These are phyloP conservation scores for Automeris io DNA, from an alignment of 2,888 invertebrate genomes.

Conservation along the genomic window DNA sequence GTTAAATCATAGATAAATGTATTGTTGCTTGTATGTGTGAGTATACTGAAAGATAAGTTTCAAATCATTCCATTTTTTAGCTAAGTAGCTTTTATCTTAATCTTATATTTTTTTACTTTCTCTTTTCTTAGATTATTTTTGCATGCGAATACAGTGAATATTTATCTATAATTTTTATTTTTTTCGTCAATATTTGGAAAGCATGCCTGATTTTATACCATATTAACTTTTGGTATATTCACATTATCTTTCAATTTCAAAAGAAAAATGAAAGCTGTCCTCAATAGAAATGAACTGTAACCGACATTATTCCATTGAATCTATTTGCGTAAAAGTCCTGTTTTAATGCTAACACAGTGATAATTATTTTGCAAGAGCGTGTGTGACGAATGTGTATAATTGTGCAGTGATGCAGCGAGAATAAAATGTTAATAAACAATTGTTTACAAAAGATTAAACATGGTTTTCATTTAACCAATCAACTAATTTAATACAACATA, in stretches of 20 bases:
- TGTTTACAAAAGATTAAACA: conserved; percentile 75
- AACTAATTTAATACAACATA: not conserved
- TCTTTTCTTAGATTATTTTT: conserved; percentile 60
- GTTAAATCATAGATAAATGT: conserved; percentile 55
- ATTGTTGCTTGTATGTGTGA: conserved; percentile 52
- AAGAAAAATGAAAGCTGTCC: conserved; percentile 73
- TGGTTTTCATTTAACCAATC: conserved; percentile 49
- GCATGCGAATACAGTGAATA: conserved; percentile 52
- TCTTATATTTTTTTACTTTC: conserved; percentile 48
- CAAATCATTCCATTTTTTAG: conserved; percentile 71
- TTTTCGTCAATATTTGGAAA: conserved; percentile 39
- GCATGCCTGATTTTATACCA: conserved; percentile 40
- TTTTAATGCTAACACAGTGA: conserved; percentile 62
- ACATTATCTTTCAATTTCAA: conserved; percentile 55
- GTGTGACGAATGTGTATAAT: conserved; percentile 63
- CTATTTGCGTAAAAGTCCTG: conserved; percentile 67
- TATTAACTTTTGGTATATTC: conserved; percentile 67
- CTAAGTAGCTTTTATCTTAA: conserved; percentile 40
- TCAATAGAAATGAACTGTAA: conserved; percentile 45
- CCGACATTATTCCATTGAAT: conserved; percentile 61
- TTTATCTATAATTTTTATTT: conserved; percentile 32
- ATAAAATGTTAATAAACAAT: conserved; percentile 78
- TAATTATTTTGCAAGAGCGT: conserved; percentile 56
- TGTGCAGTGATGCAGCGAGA: conserved; percentile 66
- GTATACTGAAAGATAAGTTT: conserved; percentile 68